These are phyloP conservation scores for Ennomos fuscantarius DNA, from an alignment of 2,888 invertebrate species.

Conservation along the genomic window DNA sequence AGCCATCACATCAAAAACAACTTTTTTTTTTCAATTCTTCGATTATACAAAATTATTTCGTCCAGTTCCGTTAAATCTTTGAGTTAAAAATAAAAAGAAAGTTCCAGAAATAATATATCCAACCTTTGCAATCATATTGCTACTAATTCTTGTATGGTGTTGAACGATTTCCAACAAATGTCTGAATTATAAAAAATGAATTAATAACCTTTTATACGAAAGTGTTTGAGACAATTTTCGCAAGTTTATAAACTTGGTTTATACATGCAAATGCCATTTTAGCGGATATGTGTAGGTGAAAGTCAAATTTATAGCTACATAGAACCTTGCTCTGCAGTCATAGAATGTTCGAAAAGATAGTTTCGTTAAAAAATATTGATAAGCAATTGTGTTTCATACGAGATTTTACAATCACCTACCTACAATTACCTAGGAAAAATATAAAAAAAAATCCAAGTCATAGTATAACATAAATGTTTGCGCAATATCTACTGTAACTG, in stretches of 20 bases:
- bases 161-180: slow-evolving; percentile 23
- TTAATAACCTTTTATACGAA: slow-evolving; percentile 42
- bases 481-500: too few species aligned
- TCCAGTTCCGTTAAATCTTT: too few species aligned
- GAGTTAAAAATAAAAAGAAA: not conserved
- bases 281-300: slow-evolving; percentile 34
- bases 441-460: too few species aligned
- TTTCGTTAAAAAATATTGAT: not conserved
- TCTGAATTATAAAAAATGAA: slow-evolving; percentile 39
- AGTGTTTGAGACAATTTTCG: slow-evolving; percentile 45
- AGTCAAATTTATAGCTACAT: slow-evolving; percentile 23
- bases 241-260: slow-evolving; percentile 46
- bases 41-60: not conserved
- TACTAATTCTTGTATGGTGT: slow-evolving; percentile 20
- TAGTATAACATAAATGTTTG: too few species aligned
- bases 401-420: too few species aligned
- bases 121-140: slow-evolving; percentile 35
- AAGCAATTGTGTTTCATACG: too few species aligned
- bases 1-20: too few species aligned
- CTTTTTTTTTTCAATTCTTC: too few species aligned
- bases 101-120: not conserved
- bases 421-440: too few species aligned
- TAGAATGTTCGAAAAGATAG: not conserved
- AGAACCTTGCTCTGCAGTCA: slow-evolving; percentile 12
- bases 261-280: slow-evolving; percentile 38